Base-by-base conservation (phyloP, 2,797 vertebrate species). In the Heterohyrax brucei region DNA sequence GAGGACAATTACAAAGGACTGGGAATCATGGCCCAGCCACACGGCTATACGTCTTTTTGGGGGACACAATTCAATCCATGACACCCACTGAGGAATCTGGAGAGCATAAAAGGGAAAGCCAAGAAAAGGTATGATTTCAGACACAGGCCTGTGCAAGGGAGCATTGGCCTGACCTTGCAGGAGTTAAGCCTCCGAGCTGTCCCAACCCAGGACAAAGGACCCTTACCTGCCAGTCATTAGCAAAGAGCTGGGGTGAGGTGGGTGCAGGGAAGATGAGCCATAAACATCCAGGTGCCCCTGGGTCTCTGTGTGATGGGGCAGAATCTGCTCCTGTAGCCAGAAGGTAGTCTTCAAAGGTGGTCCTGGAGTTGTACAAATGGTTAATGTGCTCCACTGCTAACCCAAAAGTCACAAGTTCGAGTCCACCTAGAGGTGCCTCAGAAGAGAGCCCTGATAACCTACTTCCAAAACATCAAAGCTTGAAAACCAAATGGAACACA, bases 221-320 rank as follows among this genome's bases (percentile, higher is more conserved):
- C 7, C 0, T 3, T 22, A 53, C 24, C 3, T 48, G 75, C 14
- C 8, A 70, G 33, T 9, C 30, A 1, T 19, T n/a, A 21, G 28
- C 6, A 64, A 26, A 81, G 48, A 22, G 7, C 33, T 19, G 4
- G 21, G 10, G 10, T 22, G 14, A 7, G 39, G 7, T 56, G 2
- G 10, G 21, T 2, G 13, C 30, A n/a, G 88, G 26, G 53, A 64
- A 64, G 39, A 19, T 18, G 24, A 56, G n/a, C 7, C 46, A 10
- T 46, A 46, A 75, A 26, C 21, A 14, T 33, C 24, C 26, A 70
- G 16, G 24, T 0, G 1, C 62, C 39, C 13, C 2, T 19, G 44
- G 50, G 62, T 24, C 73, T 89, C 68, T 53, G 16, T 30, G 22
- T 56, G n/a, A 82, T 39, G 30, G 66, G 18, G 56, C 39, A 75